Evolutionary conservation across 2,888 invertebrate genomes (phyloP).

Genomic region (Koerneria pararmatus): DNA sequence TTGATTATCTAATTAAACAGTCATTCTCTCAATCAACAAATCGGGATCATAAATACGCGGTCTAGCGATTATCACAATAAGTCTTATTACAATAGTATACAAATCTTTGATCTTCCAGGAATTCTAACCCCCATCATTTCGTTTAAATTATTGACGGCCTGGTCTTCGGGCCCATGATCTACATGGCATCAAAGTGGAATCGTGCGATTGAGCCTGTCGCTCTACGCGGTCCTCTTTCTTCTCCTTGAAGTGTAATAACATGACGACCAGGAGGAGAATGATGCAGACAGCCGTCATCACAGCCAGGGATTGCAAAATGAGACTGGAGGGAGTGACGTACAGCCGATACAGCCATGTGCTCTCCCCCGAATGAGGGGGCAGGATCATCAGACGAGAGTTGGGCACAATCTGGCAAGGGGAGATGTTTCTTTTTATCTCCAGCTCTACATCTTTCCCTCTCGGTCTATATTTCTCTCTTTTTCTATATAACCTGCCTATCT

Average conservation of each 20-base stretch:
- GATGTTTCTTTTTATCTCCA: background rate
- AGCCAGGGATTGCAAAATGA: constrained; percentile 45
- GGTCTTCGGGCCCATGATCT: constrained; percentile 22
- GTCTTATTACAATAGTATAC: too few relatives aligned
- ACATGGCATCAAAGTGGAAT: constrained; percentile 60
- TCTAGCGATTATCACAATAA: too few relatives aligned
- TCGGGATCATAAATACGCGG: too few relatives aligned
- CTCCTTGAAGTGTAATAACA: constrained; percentile 52
- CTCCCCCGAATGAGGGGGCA: constrained; percentile 70
- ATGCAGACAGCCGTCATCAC: constrained; percentile 50
- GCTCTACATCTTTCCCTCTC: constrained; percentile 13
- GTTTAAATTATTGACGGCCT: too few relatives aligned
- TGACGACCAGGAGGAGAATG: constrained; percentile 50
- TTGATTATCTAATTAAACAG: too few relatives aligned
- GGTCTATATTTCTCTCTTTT: too few relatives aligned
- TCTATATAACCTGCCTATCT: too few relatives aligned
- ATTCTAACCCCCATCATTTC: too few relatives aligned
- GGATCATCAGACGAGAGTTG: constrained; percentile 92
- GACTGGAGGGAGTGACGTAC: constrained; percentile 56
- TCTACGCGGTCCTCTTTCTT: constrained; percentile 49
- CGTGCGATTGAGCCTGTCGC: constrained; percentile 55
- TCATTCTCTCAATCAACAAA: too few relatives aligned
- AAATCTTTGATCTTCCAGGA: too few relatives aligned
- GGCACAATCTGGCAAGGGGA: constrained; percentile 69
- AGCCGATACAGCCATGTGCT: constrained; percentile 49